Conservation (phyloP, 92 coral and sea anemone species). For the Epizoanthus rinbou region DNA sequence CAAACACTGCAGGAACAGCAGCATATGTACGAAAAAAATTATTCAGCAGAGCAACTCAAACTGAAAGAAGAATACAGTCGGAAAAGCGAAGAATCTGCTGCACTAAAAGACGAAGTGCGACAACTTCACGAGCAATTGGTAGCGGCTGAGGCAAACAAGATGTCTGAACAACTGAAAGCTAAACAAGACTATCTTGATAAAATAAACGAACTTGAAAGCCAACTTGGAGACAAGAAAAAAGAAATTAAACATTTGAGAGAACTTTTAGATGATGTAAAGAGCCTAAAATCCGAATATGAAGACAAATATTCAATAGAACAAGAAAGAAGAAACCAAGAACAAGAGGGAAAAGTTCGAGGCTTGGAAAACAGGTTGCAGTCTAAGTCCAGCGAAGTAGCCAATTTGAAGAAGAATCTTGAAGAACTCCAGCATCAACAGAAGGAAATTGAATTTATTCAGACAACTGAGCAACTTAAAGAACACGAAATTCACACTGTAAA, state of each 20-base stretch:
- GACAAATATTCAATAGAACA: constrained; percentile 26
- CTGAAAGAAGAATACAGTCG: constrained; percentile 23
- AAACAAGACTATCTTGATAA: constrained; percentile 46
- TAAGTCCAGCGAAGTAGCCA: constrained; percentile 50
- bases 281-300: constrained; percentile 52
- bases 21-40: constrained; percentile 11
- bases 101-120: constrained; percentile 38
- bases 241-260: constrained; percentile 40
- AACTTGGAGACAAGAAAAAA: constrained; percentile 39
- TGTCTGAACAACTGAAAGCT: constrained; percentile 56
- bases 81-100: constrained; percentile 28
- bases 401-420: constrained; percentile 10
- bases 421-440: constrained; percentile 52
- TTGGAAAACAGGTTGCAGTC: constrained; percentile 56
- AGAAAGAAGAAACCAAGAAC: constrained; percentile 52
- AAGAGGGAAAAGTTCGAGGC: constrained; percentile 50
- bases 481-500: constrained; percentile 58
- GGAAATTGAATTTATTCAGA: constrained; percentile 48
- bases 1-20: constrained; percentile 22
- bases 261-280: constrained; percentile 45
- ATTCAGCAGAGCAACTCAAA: constrained; percentile 9
- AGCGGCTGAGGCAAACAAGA: constrained; percentile 54
- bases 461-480: constrained; percentile 57
- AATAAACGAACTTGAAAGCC: constrained; percentile 36
- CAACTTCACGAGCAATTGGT: constrained; percentile 43